Conservation (phyloP, 2,797 vertebrate genomes). For the Todus mexicanus region DNA sequence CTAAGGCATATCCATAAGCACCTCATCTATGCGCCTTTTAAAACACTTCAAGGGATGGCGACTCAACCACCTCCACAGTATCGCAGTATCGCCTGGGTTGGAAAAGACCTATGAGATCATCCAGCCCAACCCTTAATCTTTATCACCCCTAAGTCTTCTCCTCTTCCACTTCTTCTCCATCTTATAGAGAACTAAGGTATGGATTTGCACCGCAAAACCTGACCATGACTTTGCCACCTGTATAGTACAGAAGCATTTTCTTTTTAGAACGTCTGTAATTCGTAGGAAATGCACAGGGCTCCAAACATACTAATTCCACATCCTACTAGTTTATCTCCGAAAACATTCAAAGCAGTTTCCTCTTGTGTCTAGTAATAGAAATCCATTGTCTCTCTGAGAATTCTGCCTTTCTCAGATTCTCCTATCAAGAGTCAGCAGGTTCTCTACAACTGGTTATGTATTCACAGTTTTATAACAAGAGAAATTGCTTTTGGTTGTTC, state of each 20-base stretch:
- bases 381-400: slow-evolving; percentile 2
- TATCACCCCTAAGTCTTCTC: too few relatives aligned
- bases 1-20: too few relatives aligned
- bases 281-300: not conserved
- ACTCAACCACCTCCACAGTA: too few relatives aligned
- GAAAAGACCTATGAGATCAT: too few relatives aligned
- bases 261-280: not conserved
- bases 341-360: not conserved
- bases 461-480: not conserved
- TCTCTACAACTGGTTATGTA: not conserved
- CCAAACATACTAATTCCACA: not conserved
- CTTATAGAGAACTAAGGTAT: not conserved
- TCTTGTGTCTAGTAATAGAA: not conserved
- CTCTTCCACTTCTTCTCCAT: not conserved
- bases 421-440: not conserved
- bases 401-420: not conserved
- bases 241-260: not conserved
- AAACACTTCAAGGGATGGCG: too few relatives aligned
- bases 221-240: not conserved
- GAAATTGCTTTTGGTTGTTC: not conserved
- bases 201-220: not conserved
- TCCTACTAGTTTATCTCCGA: not conserved
- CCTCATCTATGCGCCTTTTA: too few relatives aligned
- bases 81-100: too few relatives aligned
- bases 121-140: too few relatives aligned